A percentile compares a stretch with the other conserved stretches of the same genome.
phyloP scores from a whole-genome alignment of 2,113 vertebrate species.

The Brienomyrus brachyistius region DNA sequence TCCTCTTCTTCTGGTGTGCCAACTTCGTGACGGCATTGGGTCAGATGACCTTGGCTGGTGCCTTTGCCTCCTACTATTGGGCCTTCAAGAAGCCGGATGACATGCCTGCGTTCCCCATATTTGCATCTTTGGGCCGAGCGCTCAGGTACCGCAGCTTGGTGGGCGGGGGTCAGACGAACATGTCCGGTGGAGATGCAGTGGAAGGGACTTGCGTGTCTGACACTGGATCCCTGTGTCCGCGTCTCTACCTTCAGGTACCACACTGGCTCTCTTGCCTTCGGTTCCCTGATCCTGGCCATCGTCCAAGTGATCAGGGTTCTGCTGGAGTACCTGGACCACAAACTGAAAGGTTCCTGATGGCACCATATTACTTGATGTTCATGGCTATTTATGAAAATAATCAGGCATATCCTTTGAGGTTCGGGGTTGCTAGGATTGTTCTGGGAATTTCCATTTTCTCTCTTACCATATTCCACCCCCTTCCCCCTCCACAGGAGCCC shows the following conservation, averaged over 20 bases:
- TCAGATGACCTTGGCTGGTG: conserved; percentile 84
- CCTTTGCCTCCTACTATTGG: conserved; percentile 97
- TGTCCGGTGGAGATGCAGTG: background rate
- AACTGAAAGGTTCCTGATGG: conserved; percentile 73
- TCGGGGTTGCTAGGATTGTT: background rate
- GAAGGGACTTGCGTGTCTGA: background rate
- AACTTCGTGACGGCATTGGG: conserved; percentile 89
- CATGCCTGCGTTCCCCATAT: conserved; percentile 79
- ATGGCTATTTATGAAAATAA: background rate
- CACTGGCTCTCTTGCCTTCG: conserved; percentile 86
- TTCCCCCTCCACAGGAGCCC: conserved; percentile 56
- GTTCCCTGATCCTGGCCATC: conserved; percentile 79
- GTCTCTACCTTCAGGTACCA: conserved; percentile 69
- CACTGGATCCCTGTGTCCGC: background rate
- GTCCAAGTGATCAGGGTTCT: conserved; percentile 81
- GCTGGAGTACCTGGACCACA: conserved; percentile 88
- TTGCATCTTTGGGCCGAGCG: conserved; percentile 75
- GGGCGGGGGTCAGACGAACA: background rate
- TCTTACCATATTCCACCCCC: background rate
- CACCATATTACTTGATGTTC: background rate
- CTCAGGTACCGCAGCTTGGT: conserved; percentile 64
- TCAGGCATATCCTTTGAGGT: background rate
- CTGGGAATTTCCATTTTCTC: background rate
- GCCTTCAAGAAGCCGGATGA: conserved; percentile 84
- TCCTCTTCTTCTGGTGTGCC: conserved; percentile 93